Conservation (phyloP, 2,797 vertebrate genomes). For the Onychomys leucogaster region DNA sequence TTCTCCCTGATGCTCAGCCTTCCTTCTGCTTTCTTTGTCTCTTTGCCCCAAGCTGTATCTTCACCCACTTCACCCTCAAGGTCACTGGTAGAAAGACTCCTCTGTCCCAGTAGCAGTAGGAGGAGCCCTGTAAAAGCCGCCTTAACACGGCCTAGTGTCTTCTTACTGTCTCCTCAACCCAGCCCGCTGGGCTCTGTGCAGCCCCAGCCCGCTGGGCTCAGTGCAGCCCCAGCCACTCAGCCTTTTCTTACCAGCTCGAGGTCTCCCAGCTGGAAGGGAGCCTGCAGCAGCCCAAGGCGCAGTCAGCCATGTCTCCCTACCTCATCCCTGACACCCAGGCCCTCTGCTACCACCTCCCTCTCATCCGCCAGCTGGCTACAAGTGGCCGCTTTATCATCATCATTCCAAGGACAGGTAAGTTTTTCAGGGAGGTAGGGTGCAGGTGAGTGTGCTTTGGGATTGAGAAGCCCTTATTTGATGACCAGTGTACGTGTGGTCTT, state of each 20-base stretch:
- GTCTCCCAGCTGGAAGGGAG: constrained; percentile 98
- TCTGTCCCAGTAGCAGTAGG: neutral
- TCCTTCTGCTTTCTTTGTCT: neutral
- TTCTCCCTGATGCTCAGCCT: neutral
- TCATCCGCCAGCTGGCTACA: constrained; percentile 94
- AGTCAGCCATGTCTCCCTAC: constrained; percentile 98
- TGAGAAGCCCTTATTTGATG: neutral
- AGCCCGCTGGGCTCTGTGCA: neutral
- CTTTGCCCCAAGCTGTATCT: neutral
- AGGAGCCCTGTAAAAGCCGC: neutral
- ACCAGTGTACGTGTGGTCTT: neutral
- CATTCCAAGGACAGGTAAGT: constrained; percentile 95
- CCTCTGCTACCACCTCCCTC: constrained; percentile 95
- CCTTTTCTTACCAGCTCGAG: constrained; percentile 91
- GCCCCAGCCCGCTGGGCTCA: neutral
- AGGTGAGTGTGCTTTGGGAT: neutral
- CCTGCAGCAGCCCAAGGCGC: constrained; percentile 96
- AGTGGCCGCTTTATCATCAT: constrained; percentile 98
- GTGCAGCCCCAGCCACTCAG: neutral
- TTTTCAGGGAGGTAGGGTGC: neutral
- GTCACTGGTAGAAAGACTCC: neutral
- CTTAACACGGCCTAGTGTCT: neutral
- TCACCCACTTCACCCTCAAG: neutral
- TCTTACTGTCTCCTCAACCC: neutral
- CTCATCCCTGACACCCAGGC: constrained; percentile 96